phyloP scores from a whole-genome alignment of 30 jellyfish, hydroid and myxozoan genomes.

The Nemopilema nomurai region DNA sequence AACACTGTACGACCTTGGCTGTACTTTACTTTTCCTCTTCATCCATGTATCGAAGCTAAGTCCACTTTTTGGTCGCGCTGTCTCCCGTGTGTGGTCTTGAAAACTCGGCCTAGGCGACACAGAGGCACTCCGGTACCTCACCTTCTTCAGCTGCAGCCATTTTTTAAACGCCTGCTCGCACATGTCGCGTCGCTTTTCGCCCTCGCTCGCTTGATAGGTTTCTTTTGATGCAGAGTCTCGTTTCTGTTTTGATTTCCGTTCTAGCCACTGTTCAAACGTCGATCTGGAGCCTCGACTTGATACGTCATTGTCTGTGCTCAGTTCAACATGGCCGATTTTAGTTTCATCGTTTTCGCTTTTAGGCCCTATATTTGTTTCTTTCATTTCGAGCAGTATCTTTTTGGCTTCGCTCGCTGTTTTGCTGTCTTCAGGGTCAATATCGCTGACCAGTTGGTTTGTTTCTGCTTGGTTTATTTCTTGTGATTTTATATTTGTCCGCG shows the following conservation, averaged over 20 bases:
- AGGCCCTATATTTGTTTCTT: background rate
- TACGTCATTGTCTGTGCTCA: background rate
- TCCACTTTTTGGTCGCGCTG: constrained; percentile 34
- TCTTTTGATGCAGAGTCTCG: constrained; percentile 15
- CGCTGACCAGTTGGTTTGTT: background rate
- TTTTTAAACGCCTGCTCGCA: constrained; percentile 39
- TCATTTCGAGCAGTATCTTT: background rate
- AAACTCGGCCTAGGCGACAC: constrained; percentile 21
- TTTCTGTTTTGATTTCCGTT: constrained; percentile 37
- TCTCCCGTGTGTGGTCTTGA: constrained; percentile 1
- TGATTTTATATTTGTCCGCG: background rate
- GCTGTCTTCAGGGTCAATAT: background rate
- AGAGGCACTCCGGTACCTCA: constrained; percentile 26
- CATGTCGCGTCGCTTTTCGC: constrained; percentile 17
- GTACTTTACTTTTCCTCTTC: constrained; percentile 25
- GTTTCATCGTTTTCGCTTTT: background rate
- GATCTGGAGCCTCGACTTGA: constrained; percentile 10
- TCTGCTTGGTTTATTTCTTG: background rate
- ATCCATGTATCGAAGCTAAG: constrained; percentile 56
- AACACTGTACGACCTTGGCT: constrained; percentile 45
- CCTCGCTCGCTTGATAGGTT: background rate
- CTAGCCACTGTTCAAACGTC: constrained; percentile 67
- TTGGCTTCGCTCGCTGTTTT: background rate
- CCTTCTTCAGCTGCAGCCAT: constrained; percentile 51
- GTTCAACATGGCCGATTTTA: background rate